A percentile compares a stretch with the other conserved stretches of the same genome.
These are phyloP conservation scores for Equus przewalskii DNA, from an alignment of 2,113 vertebrate species.

Conservation along the genomic window DNA sequence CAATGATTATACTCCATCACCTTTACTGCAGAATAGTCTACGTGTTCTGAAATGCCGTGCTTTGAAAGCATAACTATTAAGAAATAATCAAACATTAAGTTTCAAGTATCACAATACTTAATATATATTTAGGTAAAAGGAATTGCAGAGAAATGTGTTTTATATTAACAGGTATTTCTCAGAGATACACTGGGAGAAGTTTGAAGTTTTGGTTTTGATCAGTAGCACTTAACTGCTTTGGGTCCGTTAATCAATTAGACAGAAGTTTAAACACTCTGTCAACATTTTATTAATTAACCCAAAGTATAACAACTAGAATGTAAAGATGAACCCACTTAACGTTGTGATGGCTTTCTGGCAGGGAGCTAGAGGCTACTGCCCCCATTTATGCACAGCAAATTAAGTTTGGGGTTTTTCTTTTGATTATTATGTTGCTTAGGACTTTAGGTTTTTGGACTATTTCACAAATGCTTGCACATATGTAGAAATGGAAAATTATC, in stretches of 20 bases:
- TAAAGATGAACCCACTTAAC: not conserved
- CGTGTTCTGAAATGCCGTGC: not conserved
- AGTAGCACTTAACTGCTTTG: not conserved
- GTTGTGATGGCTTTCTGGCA: not conserved
- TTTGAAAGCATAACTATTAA: not conserved
- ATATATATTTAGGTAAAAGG: not conserved
- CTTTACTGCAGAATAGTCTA: not conserved
- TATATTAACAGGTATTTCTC: not conserved
- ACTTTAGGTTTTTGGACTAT: not conserved
- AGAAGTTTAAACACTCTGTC: not conserved
- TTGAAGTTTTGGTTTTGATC: not conserved
- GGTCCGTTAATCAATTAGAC: not conserved
- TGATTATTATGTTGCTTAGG: not conserved
- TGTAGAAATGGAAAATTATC: not conserved
- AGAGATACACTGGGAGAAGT: not conserved
- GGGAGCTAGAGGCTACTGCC: not conserved
- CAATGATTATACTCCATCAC: not conserved
- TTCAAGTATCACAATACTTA: not conserved
- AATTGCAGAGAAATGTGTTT: slow-evolving; percentile 11
- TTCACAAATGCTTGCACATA: not conserved
- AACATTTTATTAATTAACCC: not conserved
- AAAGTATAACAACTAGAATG: not conserved
- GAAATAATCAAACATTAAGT: not conserved
- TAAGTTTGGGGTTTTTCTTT: not conserved
- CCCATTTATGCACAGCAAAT: not conserved